These are phyloP conservation scores for Crossaster papposus DNA, from an alignment of 53 echinoderm and acorn worm species.

Conservation along the genomic window DNA sequence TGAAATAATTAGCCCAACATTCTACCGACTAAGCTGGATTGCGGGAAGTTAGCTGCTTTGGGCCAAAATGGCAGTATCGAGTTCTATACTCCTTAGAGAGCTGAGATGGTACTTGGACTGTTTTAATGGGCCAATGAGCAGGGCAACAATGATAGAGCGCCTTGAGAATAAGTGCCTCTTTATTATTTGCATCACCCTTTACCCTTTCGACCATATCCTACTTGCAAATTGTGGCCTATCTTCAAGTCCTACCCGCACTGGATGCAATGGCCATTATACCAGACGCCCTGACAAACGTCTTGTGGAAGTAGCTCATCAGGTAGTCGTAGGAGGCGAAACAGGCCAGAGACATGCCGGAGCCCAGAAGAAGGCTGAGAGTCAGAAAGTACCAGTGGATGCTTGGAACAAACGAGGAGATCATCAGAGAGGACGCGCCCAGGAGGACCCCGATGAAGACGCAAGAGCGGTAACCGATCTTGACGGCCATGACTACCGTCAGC, in stretches of 20 bases:
- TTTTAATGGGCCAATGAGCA: no score
- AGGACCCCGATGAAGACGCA: slow-evolving; percentile 71
- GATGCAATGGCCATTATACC: slow-evolving; percentile 38
- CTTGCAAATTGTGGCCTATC: background rate
- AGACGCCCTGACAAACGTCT: slow-evolving; percentile 20
- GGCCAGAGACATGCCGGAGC: slow-evolving; percentile 60
- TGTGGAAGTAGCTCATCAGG: slow-evolving; percentile 58
- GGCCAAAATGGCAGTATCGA: no score
- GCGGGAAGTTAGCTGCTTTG: no score
- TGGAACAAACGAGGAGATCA: slow-evolving; percentile 71
- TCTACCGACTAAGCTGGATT: no score
- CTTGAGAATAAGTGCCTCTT: no score
- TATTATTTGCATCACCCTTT: background rate
- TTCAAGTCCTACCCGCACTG: slow-evolving; percentile 30
- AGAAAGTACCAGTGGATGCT: slow-evolving; percentile 72
- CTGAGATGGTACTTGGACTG: no score
- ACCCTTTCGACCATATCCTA: background rate
- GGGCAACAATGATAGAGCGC: no score
- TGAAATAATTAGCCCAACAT: no score
- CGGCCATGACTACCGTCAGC: slow-evolving; percentile 45
- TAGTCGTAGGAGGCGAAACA: slow-evolving; percentile 43
- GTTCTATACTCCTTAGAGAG: no score
- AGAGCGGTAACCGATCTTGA: slow-evolving; percentile 67
- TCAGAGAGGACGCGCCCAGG: slow-evolving; percentile 63
- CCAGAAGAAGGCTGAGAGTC: slow-evolving; percentile 78